Evolutionary conservation across 2,888 invertebrate species (phyloP).

Genomic region (Chrysotoxum bicinctum): DNA sequence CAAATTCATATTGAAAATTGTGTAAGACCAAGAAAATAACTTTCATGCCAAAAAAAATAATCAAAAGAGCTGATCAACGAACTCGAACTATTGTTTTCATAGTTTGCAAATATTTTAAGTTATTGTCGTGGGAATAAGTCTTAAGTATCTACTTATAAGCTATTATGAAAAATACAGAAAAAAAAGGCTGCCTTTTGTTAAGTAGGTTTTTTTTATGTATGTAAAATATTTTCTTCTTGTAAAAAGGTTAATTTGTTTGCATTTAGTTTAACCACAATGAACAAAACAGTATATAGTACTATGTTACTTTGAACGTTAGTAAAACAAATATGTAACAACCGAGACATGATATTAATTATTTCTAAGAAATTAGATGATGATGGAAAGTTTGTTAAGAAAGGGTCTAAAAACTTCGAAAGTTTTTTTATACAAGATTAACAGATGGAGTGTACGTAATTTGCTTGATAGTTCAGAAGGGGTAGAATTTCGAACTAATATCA

Average conservation of each 20-base stretch:
- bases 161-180: neutral
- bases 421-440: too few relatives aligned
- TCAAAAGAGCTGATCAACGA: slow-evolving; percentile 70
- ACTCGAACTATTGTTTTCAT: neutral
- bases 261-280: neutral
- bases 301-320: neutral
- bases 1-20: neutral
- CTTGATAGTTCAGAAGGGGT: too few relatives aligned
- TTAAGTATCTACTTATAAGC: neutral
- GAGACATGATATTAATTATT: neutral
- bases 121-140: neutral
- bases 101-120: neutral
- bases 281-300: neutral
- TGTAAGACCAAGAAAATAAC: neutral
- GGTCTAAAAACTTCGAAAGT: neutral
- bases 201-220: neutral
- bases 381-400: neutral
- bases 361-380: neutral
- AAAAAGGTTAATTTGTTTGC: neutral
- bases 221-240: neutral
- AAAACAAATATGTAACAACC: neutral
- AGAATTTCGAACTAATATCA: too few relatives aligned
- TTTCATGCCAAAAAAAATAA: neutral
- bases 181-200: neutral
- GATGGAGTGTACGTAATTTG: too few relatives aligned